Conservation (phyloP, 2,888 invertebrate species). For the Drosophila anomalata region DNA sequence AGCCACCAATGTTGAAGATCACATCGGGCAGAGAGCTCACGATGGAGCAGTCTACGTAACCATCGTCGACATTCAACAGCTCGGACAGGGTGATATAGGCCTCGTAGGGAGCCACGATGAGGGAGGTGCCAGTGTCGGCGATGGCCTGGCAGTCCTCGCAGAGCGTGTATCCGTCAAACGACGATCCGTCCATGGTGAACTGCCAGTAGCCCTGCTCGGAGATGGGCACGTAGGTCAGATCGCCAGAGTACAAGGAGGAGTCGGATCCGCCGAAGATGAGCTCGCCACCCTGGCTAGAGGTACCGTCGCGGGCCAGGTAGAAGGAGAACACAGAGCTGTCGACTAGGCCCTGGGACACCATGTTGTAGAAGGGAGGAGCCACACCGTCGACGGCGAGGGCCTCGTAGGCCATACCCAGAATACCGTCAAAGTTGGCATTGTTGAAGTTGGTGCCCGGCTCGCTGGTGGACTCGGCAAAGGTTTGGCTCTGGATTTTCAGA, state of each 20-base stretch:
- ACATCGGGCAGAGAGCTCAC: slow-evolving; percentile 92
- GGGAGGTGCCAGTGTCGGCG: slow-evolving; percentile 97
- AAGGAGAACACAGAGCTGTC: slow-evolving; percentile 93
- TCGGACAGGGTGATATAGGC: slow-evolving; percentile 34
- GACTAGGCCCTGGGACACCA: slow-evolving; percentile 91
- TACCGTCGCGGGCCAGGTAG: slow-evolving; percentile 90
- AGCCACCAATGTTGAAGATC: slow-evolving; percentile 89
- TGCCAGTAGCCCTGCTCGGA: slow-evolving; percentile 96
- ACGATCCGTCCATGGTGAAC: slow-evolving; percentile 91
- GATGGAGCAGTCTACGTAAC: slow-evolving; percentile 89
- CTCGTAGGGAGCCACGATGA: slow-evolving; percentile 88
- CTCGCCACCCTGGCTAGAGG: slow-evolving; percentile 86
- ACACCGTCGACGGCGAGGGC: slow-evolving; percentile 95
- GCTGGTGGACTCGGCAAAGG: slow-evolving; percentile 96
- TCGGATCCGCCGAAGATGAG: slow-evolving; percentile 97
- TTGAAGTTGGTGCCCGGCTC: slow-evolving; percentile 97
- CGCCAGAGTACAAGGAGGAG: slow-evolving; percentile 90
- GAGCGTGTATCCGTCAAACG: slow-evolving; percentile 86
- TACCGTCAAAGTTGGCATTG: slow-evolving; percentile 98
- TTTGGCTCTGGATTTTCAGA: slow-evolving; percentile 89
- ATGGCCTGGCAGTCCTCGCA: slow-evolving; percentile 87
- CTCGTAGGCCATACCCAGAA: slow-evolving; percentile 95
- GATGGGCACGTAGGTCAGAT: slow-evolving; percentile 89
- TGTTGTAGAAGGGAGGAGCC: slow-evolving; percentile 94
- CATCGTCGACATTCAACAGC: slow-evolving; percentile 43